A percentile compares a stretch with the other conserved stretches of the same genome.
phyloP scores from a whole-genome alignment of 2,888 invertebrate genomes.

The Chaitophorus viminalis region DNA sequence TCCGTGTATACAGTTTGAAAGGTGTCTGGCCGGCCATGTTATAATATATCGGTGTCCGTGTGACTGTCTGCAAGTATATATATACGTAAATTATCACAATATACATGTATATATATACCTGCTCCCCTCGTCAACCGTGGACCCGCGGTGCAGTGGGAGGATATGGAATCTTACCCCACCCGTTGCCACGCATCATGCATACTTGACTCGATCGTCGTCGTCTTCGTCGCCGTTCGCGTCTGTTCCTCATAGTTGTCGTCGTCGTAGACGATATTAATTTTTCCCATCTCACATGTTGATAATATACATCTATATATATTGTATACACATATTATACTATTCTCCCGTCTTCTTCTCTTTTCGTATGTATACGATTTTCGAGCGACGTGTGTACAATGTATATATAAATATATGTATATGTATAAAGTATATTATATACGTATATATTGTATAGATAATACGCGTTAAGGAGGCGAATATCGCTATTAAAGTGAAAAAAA shows the following conservation, averaged over 20 bases:
- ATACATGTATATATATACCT: too few species aligned
- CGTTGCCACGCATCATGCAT: not conserved
- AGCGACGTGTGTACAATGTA: not conserved
- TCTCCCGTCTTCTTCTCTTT: not conserved
- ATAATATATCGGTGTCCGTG: not conserved
- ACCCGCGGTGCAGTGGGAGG: not conserved
- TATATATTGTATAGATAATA: not conserved
- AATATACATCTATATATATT: too few species aligned
- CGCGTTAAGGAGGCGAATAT: slow-evolving; percentile 38
- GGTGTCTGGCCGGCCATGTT: slow-evolving; percentile 39
- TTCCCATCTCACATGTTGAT: not conserved
- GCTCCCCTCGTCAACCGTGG: not conserved
- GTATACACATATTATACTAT: not conserved
- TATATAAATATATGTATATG: not conserved
- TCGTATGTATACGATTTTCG: not conserved
- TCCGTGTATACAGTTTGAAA: not conserved
- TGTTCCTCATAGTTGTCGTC: slow-evolving; percentile 6
- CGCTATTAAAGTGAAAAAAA: slow-evolving; percentile 30
- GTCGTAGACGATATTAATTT: slow-evolving; percentile 38
- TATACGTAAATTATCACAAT: too few species aligned
- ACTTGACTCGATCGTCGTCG: not conserved
- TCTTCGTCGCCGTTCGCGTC: not conserved
- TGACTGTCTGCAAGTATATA: not conserved
- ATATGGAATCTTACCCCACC: slow-evolving; percentile 19
- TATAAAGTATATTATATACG: not conserved